These are phyloP conservation scores for Trinorchestia longiramus DNA, from an alignment of 1,140 invertebrate species.

Conservation along the genomic window DNA sequence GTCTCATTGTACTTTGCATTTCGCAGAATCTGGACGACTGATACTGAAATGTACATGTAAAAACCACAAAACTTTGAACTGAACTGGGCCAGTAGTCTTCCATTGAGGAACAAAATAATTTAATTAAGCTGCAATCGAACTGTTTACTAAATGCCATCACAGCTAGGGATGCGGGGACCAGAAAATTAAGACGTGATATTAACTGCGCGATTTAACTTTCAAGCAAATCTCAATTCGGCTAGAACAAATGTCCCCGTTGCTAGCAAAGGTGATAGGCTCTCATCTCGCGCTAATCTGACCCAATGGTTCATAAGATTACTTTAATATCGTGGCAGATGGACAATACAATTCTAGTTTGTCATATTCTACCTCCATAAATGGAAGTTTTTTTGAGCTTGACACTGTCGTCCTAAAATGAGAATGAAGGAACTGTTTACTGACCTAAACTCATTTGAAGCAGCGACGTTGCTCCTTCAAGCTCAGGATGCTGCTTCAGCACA, in stretches of 20 bases:
- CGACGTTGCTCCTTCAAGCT: conserved; percentile 65
- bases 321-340: not conserved
- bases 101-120: not conserved
- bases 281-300: not conserved
- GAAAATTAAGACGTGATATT: not conserved
- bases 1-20: not conserved
- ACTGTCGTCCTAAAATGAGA: not conserved
- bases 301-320: not conserved
- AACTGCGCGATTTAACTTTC: too few relatives aligned
- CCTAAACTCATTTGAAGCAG: conserved; percentile 65
- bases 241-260: not conserved
- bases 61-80: not conserved
- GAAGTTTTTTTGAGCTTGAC: not conserved
- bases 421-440: not conserved
- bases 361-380: not conserved
- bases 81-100: not conserved
- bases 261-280: not conserved
- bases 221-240: not conserved
- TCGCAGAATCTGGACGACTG: not conserved
- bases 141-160: not conserved
- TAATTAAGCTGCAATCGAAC: not conserved
- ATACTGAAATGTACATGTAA: not conserved
- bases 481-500: conserved; percentile 63
- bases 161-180: not conserved
- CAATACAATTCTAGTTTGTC: not conserved